A percentile compares a stretch with the other conserved stretches of the same genome.
Evolutionary conservation across 1,140 invertebrate genomes (phyloP).

Genomic region (Matsumurasca onukii): DNA sequence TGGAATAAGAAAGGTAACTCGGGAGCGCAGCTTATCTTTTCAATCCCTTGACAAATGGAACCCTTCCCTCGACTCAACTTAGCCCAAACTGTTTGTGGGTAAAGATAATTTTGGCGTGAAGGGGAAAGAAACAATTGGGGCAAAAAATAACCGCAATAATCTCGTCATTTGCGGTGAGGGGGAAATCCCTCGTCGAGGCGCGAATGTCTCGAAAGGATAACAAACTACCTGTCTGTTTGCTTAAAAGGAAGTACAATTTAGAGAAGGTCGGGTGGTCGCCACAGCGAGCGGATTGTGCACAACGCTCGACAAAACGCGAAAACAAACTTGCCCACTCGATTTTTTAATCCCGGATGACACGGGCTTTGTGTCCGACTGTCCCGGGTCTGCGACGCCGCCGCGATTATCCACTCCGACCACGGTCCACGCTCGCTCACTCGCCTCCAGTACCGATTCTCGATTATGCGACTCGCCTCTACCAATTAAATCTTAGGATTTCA

Average conservation of each 20-base stretch:
- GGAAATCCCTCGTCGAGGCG: not conserved
- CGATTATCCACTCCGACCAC: not conserved
- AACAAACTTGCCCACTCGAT: not conserved
- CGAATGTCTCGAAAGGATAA: not conserved
- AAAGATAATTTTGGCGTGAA: not conserved
- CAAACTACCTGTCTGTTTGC: not conserved
- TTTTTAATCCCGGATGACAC: not conserved
- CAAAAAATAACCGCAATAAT: conserved; percentile 16
- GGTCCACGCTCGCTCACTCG: not conserved
- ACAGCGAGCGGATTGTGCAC: not conserved
- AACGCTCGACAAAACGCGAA: not conserved
- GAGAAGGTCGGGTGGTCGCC: not conserved
- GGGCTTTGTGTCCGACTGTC: not conserved
- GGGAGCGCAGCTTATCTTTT: not conserved
- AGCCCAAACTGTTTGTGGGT: not conserved
- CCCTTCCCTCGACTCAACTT: not conserved
- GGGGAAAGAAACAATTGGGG: conserved; percentile 11
- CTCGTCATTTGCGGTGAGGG: not conserved
- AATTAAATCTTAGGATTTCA: conserved; percentile 18
- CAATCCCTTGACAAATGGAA: not conserved
- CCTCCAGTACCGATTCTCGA: not conserved
- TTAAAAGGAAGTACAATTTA: not conserved
- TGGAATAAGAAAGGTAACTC: not conserved
- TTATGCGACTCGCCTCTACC: not conserved
- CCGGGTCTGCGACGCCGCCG: too few relatives aligned